A percentile compares a stretch with the other conserved stretches of the same genome.
phyloP scores from a whole-genome alignment of 2,888 invertebrate genomes.

The Cataglyphis altisquamis region DNA sequence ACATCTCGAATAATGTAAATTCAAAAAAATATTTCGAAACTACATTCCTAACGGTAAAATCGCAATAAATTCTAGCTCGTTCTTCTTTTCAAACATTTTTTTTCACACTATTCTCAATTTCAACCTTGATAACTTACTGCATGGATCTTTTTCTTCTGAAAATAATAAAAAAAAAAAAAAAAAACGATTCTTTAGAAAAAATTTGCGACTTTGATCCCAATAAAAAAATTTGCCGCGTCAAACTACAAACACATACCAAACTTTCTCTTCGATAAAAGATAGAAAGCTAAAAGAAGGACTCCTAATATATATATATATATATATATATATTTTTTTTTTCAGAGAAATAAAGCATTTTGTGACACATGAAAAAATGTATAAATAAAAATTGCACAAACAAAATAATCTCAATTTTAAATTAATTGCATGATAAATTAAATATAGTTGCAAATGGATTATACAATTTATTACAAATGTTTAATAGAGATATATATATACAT shows the following conservation, averaged over 20 bases:
- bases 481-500: slow-evolving; percentile 34
- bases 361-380: background rate
- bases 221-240: background rate
- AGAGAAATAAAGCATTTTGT: background rate
- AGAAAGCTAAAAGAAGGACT: background rate
- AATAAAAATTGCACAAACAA: background rate
- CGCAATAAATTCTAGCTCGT: background rate
- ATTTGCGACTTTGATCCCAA: background rate
- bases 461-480: slow-evolving; percentile 58
- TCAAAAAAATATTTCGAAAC: background rate
- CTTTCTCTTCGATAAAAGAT: background rate
- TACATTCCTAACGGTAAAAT: background rate
- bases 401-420: slow-evolving; percentile 3
- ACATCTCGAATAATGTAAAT: background rate
- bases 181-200: background rate
- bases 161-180: background rate
- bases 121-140: background rate
- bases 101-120: background rate
- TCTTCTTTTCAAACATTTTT: background rate
- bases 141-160: background rate
- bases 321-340: background rate
- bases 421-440: slow-evolving; percentile 47
- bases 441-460: slow-evolving; percentile 42
- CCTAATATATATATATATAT: background rate
- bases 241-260: background rate